Percentiles rank a stretch among this genome's conserved stretches.
phyloP scores from a whole-genome alignment of 2,888 invertebrate genomes.

The Helicoverpa assulta region DNA sequence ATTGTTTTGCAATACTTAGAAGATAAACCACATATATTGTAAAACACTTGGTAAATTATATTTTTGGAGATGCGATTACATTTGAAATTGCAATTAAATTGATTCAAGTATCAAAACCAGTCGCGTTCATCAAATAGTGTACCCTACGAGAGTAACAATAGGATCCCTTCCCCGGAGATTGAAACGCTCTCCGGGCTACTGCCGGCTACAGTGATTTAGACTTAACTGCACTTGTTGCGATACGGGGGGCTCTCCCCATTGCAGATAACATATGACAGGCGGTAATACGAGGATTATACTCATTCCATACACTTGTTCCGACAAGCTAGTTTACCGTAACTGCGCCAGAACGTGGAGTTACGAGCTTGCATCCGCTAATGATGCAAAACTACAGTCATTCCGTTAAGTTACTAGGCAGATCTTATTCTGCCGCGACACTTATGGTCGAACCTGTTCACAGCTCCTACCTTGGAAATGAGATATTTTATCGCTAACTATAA shows the following conservation, averaged over 20 bases:
- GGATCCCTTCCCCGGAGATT: constrained; percentile 80
- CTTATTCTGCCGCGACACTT: constrained; percentile 54
- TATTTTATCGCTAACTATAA: constrained; percentile 71
- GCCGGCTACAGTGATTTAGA: constrained; percentile 84
- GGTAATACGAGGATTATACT: constrained; percentile 80
- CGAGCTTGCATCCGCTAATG: constrained; percentile 52
- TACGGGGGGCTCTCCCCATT: constrained; percentile 66
- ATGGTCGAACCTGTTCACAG: constrained; percentile 68
- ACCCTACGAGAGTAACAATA: constrained; percentile 73
- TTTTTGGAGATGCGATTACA: too few relatives aligned
- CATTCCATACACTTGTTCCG: constrained; percentile 73
- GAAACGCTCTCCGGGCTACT: constrained; percentile 79
- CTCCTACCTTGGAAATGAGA: constrained; percentile 65
- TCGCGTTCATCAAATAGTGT: constrained; percentile 56
- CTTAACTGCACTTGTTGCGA: constrained; percentile 86
- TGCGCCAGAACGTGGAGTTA: constrained; percentile 43
- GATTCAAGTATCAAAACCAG: constrained; percentile 75
- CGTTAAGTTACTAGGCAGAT: constrained; percentile 39
- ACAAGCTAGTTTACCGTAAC: constrained; percentile 64
- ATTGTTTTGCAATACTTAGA: not conserved
- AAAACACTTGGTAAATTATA: too few relatives aligned
- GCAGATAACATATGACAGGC: constrained; percentile 80
- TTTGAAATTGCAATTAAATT: not conserved
- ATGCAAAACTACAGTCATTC: constrained; percentile 53
- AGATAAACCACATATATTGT: too few relatives aligned